Percentiles rank a stretch among this genome's conserved stretches.
These are phyloP conservation scores for Cottus gobio DNA, from an alignment of 2,113 vertebrate genomes.

Conservation along the genomic window DNA sequence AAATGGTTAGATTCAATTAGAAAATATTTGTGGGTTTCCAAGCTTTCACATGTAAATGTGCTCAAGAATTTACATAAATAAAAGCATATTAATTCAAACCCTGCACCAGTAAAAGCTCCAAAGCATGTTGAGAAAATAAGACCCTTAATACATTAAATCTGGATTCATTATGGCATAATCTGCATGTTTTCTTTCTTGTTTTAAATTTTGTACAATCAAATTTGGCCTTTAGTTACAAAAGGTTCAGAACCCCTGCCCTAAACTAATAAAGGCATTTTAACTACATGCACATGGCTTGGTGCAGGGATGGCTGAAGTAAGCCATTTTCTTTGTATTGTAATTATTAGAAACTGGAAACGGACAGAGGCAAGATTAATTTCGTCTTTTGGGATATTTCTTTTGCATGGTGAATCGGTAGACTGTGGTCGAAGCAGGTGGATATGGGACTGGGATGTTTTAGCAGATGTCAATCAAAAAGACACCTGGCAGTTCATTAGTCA, in stretches of 20 bases:
- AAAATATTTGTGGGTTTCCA: too few relatives aligned
- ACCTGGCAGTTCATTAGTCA: conserved; percentile 70
- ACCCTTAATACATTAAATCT: background rate
- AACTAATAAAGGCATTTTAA: background rate
- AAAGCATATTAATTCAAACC: too few relatives aligned
- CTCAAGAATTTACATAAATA: too few relatives aligned
- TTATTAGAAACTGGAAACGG: conserved; percentile 3
- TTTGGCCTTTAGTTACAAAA: background rate
- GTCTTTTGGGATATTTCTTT: conserved; percentile 3
- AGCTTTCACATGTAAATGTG: too few relatives aligned
- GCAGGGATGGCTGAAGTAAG: background rate
- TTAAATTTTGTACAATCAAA: background rate
- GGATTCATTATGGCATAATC: background rate
- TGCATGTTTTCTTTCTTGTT: background rate
- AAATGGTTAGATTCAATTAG: too few relatives aligned
- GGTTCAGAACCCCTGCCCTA: background rate
- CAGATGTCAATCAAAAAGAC: conserved; percentile 56
- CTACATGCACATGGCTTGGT: background rate
- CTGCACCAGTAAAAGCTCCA: background rate
- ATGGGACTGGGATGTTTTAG: conserved; percentile 43
- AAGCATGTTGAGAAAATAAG: background rate
- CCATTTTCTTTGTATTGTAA: background rate
- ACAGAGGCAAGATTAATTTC: background rate
- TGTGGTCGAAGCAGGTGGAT: conserved; percentile 22
- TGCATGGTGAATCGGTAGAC: background rate